Evolutionary conservation across 2,113 vertebrate species (phyloP), one percentile per base, ranked within the genome.

Genomic region (Blennius ocellaris): DNA sequence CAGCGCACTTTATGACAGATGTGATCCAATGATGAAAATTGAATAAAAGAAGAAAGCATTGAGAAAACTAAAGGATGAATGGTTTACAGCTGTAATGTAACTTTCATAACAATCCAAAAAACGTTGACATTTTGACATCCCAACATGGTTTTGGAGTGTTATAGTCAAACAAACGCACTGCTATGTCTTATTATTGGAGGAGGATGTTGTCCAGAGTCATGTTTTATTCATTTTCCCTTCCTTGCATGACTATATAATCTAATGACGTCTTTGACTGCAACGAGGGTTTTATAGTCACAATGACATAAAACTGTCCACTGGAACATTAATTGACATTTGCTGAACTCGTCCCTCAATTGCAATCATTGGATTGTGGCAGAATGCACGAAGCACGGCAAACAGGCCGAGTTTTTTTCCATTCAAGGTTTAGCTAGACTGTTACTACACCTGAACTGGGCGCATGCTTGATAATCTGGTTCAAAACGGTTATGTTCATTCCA

Each of bases 21-120:
- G 74, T 57, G 60, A 87, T 59, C 48, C 16, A 69, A 21, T 75
- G 59, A 59, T 78, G 64, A 79, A 78, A 83, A 85, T 9, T 38
- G 60, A 87, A 78, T 40, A 48, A 64, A 71, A 75, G 51, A 71
- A 62, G 30, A 84, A 83, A 80, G 64, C 66, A 52, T 39, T 1
- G 1, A 39, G 66, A n/a, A 52, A 52, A 38, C 53, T 69, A 70
- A 8, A 11, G 49, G 80, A 21, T 72, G 54, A 44, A 50, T 72
- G 37, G 15, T 69, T 84, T 78, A 73, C 58, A 74, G 80, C 15
- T 71, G 48, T 17, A 69, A 41, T 51, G 47, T 40, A 60, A 21
- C 69, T 84, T 86, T 88, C 16, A 75, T 86, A 67, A 15, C 38
- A 65, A 10, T 76, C 73, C 82, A 87, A 45, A 63, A 30, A 81